Evolutionary conservation across 35 echinoderm and acorn worm species (phyloP).

Genomic region (Apostichopus californicus): DNA sequence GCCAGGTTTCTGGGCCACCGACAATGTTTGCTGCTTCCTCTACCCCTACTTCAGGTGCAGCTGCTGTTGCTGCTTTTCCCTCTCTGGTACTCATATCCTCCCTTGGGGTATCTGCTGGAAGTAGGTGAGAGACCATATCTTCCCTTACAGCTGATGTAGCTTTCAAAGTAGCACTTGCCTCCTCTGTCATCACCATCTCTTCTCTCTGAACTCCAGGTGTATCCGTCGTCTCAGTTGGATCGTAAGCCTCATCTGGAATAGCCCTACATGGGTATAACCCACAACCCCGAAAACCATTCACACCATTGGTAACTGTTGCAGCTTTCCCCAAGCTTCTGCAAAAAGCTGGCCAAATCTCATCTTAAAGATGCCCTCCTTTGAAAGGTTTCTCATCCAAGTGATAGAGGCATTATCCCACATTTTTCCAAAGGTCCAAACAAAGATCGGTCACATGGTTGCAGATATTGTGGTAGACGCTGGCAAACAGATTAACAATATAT

Average conservation of each 20-base stretch:
- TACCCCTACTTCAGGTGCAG: too few relatives aligned
- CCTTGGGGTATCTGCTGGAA: too few relatives aligned
- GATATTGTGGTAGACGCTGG: constrained; percentile 54
- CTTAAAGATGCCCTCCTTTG: constrained; percentile 31
- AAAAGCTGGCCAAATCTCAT: constrained; percentile 42
- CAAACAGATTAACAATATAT: constrained; percentile 51
- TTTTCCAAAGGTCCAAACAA: constrained; percentile 48
- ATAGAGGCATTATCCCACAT: constrained; percentile 43
- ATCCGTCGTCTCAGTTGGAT: constrained; percentile 10
- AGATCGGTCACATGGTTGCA: constrained; percentile 57
- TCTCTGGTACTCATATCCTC: too few relatives aligned
- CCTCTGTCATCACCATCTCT: too few relatives aligned
- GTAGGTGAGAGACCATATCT: too few relatives aligned
- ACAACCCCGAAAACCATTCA: constrained; percentile 45
- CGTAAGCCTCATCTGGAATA: constrained; percentile 53
- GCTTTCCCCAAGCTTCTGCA: constrained; percentile 56
- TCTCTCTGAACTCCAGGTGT: too few relatives aligned
- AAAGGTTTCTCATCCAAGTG: not conserved
- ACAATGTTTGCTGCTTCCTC: too few relatives aligned
- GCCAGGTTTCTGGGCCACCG: too few relatives aligned
- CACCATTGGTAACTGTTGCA: constrained; percentile 53
- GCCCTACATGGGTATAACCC: constrained; percentile 55
- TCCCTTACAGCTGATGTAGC: too few relatives aligned
- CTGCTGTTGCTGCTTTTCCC: too few relatives aligned
- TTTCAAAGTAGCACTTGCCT: too few relatives aligned